Evolutionary conservation across 2,113 vertebrate species (phyloP).

Genomic region (Echinops telfairi): DNA sequence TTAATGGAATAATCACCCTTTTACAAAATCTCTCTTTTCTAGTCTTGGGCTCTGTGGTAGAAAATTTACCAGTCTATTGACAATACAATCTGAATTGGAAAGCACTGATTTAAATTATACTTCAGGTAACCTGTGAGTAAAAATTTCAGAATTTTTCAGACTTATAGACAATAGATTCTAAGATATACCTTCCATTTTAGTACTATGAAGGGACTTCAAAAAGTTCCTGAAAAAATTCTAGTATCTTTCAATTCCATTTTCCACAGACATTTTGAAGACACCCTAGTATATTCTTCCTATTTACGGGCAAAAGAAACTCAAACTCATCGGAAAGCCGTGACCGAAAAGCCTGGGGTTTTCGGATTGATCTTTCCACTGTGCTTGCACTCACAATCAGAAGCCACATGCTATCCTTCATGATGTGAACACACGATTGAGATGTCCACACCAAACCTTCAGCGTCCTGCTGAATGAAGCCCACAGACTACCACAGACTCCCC

Average conservation of each 20-base stretch:
- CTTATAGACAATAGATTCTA: not conserved
- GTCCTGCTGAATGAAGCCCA: not conserved
- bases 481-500: not conserved
- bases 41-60: not conserved
- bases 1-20: not conserved
- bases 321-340: slow-evolving; percentile 38
- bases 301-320: slow-evolving; percentile 27
- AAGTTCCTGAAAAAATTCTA: no score
- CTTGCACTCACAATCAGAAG: not conserved
- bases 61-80: not conserved
- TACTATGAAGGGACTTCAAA: not conserved
- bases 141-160: slow-evolving; percentile 31
- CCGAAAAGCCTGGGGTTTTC: not conserved
- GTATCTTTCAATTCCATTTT: no score
- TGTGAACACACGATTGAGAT: not conserved
- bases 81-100: not conserved
- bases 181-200: not conserved
- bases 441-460: not conserved
- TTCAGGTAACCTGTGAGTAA: not conserved
- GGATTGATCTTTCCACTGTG: slow-evolving; percentile 30
- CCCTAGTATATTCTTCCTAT: not conserved
- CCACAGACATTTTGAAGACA: no score
- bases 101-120: slow-evolving; percentile 11
- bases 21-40: not conserved
- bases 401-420: not conserved